Evolutionary conservation across 1,140 invertebrate species (phyloP), one percentile per base, ranked within the genome.

Genomic region (Papilio polyxenes): DNA sequence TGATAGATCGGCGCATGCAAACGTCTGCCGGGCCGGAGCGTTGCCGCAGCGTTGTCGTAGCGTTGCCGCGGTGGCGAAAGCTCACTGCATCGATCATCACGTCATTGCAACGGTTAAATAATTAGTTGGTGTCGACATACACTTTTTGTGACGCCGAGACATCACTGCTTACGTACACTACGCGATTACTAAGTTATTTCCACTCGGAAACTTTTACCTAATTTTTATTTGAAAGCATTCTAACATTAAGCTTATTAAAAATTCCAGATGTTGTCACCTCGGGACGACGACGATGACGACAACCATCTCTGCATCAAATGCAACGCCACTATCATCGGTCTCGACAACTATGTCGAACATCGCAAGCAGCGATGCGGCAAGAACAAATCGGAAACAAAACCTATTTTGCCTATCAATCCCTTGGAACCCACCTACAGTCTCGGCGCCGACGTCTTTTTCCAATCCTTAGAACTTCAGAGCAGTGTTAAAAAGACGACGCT

Each of bases 301-400:
- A 97, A 95, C 3, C 98, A 98, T 87, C 96, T 98, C 80, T 98
- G 98, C 90, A 96, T 98, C 81, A 97, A 97, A 86, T 98, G 98
- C 93, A 97, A 97, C 82, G 87, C 95, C 2, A 98, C 97, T 1
- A 97, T 98, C 59, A 92, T 96, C 17, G 97, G 98, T 0, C 94
- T 98, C 0, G 96, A 97, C 17, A 97, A 97, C 88, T 98, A 98
- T 89, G 96, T 98, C 0, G 95, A 95, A 13, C 98, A 98, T 88
- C 95, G 97, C 44, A 98, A 97, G 90, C 93, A 95, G 85, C 91
- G 95, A 86, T 97, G 96, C 87, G 88, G 91, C 9, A 95, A 93
- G 82, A 81, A 89, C 75, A 94, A 87, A 89, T 88, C 89, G 65
- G 89, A 89, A 31, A 87, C 83, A 81, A 94, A 92, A 83, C 44